phyloP scores from a whole-genome alignment of 2,113 vertebrate species.

The Atractosteus spatula region DNA sequence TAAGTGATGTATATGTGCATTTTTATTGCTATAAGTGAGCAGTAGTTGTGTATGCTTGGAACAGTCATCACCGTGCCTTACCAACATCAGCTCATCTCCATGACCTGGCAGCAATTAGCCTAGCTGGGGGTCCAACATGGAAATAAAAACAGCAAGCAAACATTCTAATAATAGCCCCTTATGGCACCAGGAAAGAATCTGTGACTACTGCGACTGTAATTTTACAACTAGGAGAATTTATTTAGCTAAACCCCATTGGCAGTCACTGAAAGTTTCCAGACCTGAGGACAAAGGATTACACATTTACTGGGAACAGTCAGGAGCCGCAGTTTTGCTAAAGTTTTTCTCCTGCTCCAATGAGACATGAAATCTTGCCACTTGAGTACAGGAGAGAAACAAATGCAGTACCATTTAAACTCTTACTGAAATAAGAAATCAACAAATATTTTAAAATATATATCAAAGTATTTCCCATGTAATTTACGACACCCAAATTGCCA shows the following conservation, averaged over 20 bases:
- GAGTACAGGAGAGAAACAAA: too few species aligned
- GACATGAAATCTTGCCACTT: too few species aligned
- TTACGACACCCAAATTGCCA: too few species aligned
- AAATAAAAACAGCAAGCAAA: slow-evolving; percentile 19
- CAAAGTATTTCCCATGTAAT: too few species aligned
- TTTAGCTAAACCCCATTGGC: slow-evolving; percentile 56
- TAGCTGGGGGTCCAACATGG: slow-evolving; percentile 16
- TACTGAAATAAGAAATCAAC: too few species aligned
- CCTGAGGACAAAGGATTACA: slow-evolving; percentile 57
- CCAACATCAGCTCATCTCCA: not conserved
- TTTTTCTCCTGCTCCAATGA: too few species aligned
- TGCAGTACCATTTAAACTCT: too few species aligned
- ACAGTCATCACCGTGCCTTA: slow-evolving; percentile 16
- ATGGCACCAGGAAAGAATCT: slow-evolving; percentile 69
- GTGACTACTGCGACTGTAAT: slow-evolving; percentile 48
- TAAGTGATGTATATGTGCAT: too few species aligned
- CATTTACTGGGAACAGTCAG: slow-evolving; percentile 43
- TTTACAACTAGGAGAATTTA: slow-evolving; percentile 61
- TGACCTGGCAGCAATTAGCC: not conserved
- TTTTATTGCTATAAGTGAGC: not conserved
- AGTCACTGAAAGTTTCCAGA: slow-evolving; percentile 52
- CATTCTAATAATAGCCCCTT: slow-evolving; percentile 50
- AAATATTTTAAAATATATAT: too few species aligned
- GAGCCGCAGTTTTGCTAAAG: slow-evolving; percentile 15
- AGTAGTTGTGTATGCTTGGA: slow-evolving; percentile 19